Base-by-base conservation (phyloP, 2,797 vertebrate genomes). In the Prionace glauca region DNA sequence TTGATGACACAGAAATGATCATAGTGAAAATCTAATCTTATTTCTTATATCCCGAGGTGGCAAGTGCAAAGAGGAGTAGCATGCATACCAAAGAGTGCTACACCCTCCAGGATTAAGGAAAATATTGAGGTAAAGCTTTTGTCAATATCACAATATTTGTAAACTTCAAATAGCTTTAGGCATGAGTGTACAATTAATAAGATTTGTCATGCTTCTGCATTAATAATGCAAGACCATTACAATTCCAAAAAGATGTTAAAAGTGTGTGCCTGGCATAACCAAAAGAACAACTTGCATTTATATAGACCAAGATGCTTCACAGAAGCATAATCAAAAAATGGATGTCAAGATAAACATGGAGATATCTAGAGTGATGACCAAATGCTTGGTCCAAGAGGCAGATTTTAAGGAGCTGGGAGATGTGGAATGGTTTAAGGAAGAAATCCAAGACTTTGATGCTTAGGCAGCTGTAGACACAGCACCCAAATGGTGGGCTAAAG, bases 51-150 rank as follows among this genome's bases (percentile, higher is more conserved):
- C 12, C 36, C 24, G n/a, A 98, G 98, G 96, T 98, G 98, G 98
- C 96, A 98, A 1, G 95, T 98, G 95, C 97, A 98, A 96, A 97
- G 97, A 95, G 97, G 97, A 7, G 96, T 98, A 0, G 96, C 96
- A 91, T 98, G 97, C 29, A 97, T 98, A 95, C 98, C 98, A 1
- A 98, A 98, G 96, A 98, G 98, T 2, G 96, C 98, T 96, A 98
- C 97, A 0, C 96, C 97, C 26, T 97, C 97, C 84, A 97, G 97
- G 96, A 98, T 98, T 96, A 96, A 97, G 96, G 95, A 98, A 96
- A 98, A 98, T 96, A 65, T 97, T 62, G 92, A 97, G 96, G 96
- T 97, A 94, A 94, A 41, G 65, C 7, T 71, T 87, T 87, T 71
- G 12, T 22, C 36, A 94, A n/a, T 65, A 1, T 1, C 29, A 36